Conservation (phyloP, 2,797 vertebrate species). For the Tapirus indicus region DNA sequence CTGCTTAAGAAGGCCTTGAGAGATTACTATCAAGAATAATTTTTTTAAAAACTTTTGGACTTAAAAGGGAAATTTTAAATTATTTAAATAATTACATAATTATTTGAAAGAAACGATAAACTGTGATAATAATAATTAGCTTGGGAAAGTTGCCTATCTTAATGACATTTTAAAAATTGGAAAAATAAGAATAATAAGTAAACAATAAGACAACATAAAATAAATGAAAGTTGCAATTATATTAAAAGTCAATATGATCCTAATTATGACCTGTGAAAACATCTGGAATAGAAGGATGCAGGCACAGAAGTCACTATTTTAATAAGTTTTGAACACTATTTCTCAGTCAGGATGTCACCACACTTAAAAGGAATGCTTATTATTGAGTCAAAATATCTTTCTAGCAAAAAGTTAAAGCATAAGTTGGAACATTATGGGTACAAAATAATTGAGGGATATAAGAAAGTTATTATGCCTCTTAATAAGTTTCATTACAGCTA, state of each 20-base stretch:
- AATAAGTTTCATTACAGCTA: neutral
- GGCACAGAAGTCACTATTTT: neutral
- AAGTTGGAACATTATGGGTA: neutral
- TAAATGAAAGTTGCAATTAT: conserved; percentile 2
- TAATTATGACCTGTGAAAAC: neutral
- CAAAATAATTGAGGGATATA: conserved; percentile 2
- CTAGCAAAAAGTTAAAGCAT: conserved; percentile 40
- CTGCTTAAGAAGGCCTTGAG: neutral
- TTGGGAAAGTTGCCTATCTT: neutral
- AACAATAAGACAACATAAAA: conserved; percentile 21
- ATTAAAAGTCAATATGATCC: conserved; percentile 15
- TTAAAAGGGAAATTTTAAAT: conserved; percentile 54
- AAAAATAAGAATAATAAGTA: conserved; percentile 25
- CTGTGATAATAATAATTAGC: conserved; percentile 35
- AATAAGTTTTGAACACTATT: neutral
- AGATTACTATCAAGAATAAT: conserved; percentile 66
- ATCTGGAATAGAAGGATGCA: neutral
- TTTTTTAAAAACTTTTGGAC: conserved; percentile 44
- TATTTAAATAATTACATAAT: conserved; percentile 64
- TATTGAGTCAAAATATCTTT: conserved; percentile 14
- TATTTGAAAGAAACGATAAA: conserved; percentile 42
- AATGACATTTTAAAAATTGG: conserved; percentile 2
- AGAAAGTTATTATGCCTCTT: conserved; percentile 17
- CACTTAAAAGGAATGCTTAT: neutral
- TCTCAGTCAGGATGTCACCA: neutral